Conservation (phyloP, 64 coral and sea anemone species). For the Hydrozoanthus tunicans region DNA sequence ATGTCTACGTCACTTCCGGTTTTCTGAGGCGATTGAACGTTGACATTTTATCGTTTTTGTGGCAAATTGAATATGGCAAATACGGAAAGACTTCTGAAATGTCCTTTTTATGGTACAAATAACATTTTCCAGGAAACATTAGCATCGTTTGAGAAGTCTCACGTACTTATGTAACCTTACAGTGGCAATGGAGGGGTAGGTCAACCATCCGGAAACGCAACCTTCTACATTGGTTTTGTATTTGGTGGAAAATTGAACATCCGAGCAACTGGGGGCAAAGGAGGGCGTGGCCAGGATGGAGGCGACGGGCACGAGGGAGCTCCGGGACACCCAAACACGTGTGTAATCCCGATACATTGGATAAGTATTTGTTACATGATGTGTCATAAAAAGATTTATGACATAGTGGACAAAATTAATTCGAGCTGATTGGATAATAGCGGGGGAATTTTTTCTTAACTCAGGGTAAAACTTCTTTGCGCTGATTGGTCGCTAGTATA, state of each 20-base stretch:
- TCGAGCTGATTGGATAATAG: no score
- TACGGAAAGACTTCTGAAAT: no score
- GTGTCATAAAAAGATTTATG: neutral
- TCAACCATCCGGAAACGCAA: conserved; percentile 16
- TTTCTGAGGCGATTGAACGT: no score
- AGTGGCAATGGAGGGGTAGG: conserved; percentile 24
- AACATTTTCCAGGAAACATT: no score
- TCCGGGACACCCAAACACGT: conserved; percentile 3
- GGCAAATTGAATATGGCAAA: no score
- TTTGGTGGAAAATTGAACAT: conserved; percentile 26
- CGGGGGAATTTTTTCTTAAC: no score
- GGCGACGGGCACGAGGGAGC: conserved; percentile 18
- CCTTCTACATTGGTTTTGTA: conserved; percentile 16
- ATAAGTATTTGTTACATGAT: neutral
- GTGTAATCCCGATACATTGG: neutral
- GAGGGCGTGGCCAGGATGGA: conserved; percentile 39
- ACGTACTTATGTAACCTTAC: neutral
- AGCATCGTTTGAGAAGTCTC: no score
- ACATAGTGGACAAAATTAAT: neutral
- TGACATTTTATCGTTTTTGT: no score
- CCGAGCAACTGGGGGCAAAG: conserved; percentile 8
- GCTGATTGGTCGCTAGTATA: no score
- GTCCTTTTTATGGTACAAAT: no score
- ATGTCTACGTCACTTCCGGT: no score
- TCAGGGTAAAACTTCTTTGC: no score